Base-by-base conservation (phyloP, 1,140 invertebrate genomes). In the Drosophila willistoni region DNA sequence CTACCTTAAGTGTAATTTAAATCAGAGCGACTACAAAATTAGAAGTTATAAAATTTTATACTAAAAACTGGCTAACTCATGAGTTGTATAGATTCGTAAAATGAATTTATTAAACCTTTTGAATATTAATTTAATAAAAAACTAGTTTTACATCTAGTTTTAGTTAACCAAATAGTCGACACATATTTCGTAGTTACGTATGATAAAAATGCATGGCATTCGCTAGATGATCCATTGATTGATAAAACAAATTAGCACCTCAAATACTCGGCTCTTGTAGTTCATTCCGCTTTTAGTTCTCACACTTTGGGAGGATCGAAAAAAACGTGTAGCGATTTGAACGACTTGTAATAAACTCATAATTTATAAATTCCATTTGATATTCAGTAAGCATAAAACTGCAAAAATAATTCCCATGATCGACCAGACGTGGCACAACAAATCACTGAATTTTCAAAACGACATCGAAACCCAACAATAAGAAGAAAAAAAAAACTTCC, bases 371-470 rank as follows among this genome's bases (percentile, higher is more conserved):
- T 79, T 69, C 57, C 68, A 73, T 51, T 77, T 73, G 74, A 77
- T 73, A 79, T 79, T 79, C 77, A 57, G 56, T 1, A 41, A 64
- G 77, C 77, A 79, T 77, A 77, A 65, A 62, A 62, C 64, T 77
- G 77, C 74, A 70, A 65, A 79, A 79, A 79, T 77, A 79, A 77
- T 79, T 79, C 77, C 74, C 77, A 79, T 79, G 77, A 73, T 59
- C 56, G n/a, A 25, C 60, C 73, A 64, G 34, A 65, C 22, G 44
- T 64, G 60, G 44, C 64, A 79, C 74, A 79, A 79, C 70, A 79
- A 51, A 51, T 47, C 44, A 51, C 44, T 22, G 44, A 51, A 19
- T 47, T 47, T 47, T 47, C 44, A 14, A 47, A 51, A 51, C 44
- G 44, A 19, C 44, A 47, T 17, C 44, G 17, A 47, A 7, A 19